phyloP scores from a whole-genome alignment of 2,797 vertebrate genomes.

The Bufotes viridis region DNA sequence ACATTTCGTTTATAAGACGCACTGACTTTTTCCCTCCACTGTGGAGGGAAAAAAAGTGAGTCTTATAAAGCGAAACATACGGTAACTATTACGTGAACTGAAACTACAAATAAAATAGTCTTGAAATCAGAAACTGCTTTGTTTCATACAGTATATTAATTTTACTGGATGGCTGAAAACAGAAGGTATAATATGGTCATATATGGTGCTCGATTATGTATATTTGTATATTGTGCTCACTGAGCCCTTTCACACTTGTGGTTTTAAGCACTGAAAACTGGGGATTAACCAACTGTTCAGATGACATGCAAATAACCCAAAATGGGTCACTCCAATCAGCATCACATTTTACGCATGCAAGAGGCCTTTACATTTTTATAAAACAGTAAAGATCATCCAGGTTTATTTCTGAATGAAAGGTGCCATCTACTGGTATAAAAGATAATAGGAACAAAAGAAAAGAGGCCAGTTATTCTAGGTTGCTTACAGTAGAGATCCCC shows the following conservation, averaged over 20 bases:
- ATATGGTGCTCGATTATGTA: background rate
- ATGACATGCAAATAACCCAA: slow-evolving; percentile 13
- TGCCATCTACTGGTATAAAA: slow-evolving; percentile 45
- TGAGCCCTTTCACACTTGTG: background rate
- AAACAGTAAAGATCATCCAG: background rate
- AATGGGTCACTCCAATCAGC: slow-evolving; percentile 12
- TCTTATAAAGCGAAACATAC: too few species aligned
- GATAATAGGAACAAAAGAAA: background rate
- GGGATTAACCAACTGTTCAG: slow-evolving; percentile 15
- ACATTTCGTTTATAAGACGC: too few species aligned
- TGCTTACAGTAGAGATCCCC: background rate
- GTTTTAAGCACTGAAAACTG: slow-evolving; percentile 7
- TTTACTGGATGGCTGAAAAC: background rate
- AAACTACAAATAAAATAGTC: background rate
- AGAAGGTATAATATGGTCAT: background rate
- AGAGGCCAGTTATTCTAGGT: background rate
- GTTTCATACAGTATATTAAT: background rate
- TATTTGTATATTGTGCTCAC: background rate
- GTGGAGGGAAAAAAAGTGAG: too few species aligned
- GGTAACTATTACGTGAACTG: background rate
- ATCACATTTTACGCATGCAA: background rate
- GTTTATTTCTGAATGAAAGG: background rate
- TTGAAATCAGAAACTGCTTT: background rate
- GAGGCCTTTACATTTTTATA: background rate
- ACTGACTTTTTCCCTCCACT: too few species aligned